These are phyloP conservation scores for Catharus ustulatus DNA, from an alignment of 2,797 vertebrate genomes.

Conservation along the genomic window DNA sequence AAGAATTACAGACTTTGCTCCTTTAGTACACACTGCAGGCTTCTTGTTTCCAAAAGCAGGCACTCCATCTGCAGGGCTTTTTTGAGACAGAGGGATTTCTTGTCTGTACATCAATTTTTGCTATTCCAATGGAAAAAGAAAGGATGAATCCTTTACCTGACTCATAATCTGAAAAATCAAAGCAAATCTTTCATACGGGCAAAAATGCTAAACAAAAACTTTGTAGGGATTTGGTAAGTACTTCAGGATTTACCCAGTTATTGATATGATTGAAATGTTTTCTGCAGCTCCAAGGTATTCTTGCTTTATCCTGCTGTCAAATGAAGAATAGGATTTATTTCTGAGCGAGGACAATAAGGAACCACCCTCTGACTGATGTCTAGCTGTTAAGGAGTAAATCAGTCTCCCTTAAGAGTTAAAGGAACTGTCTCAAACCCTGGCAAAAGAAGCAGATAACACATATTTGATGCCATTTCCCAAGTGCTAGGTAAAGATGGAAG, in stretches of 20 bases:
- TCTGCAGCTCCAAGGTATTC: background rate
- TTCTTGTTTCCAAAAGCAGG: constrained; percentile 6
- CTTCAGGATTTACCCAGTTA: background rate
- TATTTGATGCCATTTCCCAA: constrained; percentile 22
- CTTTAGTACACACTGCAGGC: background rate
- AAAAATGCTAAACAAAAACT: background rate
- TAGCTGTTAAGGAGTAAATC: background rate
- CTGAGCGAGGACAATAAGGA: background rate
- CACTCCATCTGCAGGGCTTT: background rate
- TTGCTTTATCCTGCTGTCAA: constrained; percentile 4
- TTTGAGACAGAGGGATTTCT: background rate
- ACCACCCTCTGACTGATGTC: background rate
- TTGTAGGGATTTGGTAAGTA: background rate
- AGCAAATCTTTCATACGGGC: background rate
- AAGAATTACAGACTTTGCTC: background rate
- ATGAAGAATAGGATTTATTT: constrained; percentile 13
- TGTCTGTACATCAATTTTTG: background rate
- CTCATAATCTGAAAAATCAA: background rate
- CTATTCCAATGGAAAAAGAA: background rate
- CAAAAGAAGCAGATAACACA: background rate
- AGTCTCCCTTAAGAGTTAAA: constrained; percentile 1
- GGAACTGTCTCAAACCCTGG: constrained; percentile 1
- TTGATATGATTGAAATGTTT: constrained; percentile 28
- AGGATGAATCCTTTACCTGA: background rate
- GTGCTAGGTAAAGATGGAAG: constrained; percentile 21